Percentiles rank a stretch among this genome's conserved stretches.
Evolutionary conservation across 2,888 invertebrate genomes (phyloP).

Genomic region (Formica aserva): DNA sequence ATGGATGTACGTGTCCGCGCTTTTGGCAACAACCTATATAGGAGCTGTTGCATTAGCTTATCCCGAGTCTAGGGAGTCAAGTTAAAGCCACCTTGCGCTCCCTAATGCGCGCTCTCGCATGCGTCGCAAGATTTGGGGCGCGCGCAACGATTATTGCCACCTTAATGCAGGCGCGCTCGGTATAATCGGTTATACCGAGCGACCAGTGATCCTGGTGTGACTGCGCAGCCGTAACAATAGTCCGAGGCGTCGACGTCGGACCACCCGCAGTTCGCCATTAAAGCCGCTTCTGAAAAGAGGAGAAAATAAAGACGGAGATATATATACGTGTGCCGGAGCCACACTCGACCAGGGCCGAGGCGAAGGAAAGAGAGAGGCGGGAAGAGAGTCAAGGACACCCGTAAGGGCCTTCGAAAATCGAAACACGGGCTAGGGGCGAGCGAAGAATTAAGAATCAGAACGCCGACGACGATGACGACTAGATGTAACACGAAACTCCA

Average conservation of each 20-base stretch:
- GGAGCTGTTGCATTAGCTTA: constrained; percentile 30
- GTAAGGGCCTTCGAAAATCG: constrained; percentile 47
- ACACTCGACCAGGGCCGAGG: constrained; percentile 19
- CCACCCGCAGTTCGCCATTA: constrained; percentile 82
- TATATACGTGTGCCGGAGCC: neutral
- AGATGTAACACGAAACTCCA: constrained; percentile 83
- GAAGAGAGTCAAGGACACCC: constrained; percentile 49
- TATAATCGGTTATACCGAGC: constrained; percentile 73
- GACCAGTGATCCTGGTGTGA: constrained; percentile 61
- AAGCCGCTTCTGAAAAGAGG: constrained; percentile 69
- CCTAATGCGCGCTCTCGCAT: constrained; percentile 40
- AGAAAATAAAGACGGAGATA: constrained; percentile 54
- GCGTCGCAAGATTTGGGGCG: constrained; percentile 52
- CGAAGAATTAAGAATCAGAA: constrained; percentile 65
- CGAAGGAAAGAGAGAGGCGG: constrained; percentile 24
- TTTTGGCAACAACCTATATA: constrained; percentile 5
- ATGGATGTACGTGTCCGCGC: no score
- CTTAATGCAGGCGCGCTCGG: constrained; percentile 78
- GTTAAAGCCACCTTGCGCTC: constrained; percentile 31
- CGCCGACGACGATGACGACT: constrained; percentile 56
- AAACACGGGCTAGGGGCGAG: constrained; percentile 47
- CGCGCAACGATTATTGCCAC: constrained; percentile 66
- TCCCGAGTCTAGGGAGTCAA: constrained; percentile 24
- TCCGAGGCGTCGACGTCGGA: constrained; percentile 79
- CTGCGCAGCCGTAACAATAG: constrained; percentile 80